These are phyloP conservation scores for Zingel zingel DNA, from an alignment of 2,113 vertebrate species.

Conservation along the genomic window DNA sequence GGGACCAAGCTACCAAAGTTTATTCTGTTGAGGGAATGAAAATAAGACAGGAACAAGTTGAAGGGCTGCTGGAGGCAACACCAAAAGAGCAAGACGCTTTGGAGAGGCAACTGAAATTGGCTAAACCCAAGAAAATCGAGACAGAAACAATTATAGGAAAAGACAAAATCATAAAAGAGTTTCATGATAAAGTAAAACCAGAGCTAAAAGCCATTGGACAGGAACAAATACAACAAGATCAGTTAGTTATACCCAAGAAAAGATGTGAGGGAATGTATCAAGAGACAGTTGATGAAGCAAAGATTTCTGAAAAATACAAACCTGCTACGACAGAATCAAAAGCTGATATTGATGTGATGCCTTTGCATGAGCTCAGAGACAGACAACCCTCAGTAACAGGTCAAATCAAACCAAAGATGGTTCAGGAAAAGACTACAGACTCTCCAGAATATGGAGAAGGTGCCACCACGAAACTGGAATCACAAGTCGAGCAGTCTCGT, in stretches of 20 bases:
- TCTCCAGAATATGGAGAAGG: not conserved
- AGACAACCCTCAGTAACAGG: constrained; percentile 72
- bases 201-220: not conserved
- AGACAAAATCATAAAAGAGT: not conserved
- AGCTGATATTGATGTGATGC: not conserved
- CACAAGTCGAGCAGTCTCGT: not conserved
- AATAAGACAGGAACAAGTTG: not conserved
- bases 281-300: not conserved
- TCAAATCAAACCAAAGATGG: constrained; percentile 9
- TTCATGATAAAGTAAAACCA: not conserved
- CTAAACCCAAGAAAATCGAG: not conserved
- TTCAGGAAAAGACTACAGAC: not conserved
- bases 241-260: not conserved
- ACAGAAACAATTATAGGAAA: not conserved
- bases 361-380: not conserved
- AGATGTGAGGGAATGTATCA: not conserved
- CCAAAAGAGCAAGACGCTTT: not conserved
- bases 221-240: not conserved
- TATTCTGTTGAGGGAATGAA: not conserved
- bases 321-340: not conserved
- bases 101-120: not conserved
- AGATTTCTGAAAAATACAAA: constrained; percentile 6
- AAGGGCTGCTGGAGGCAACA: not conserved
- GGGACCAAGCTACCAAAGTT: not conserved
- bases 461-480: not conserved